Conservation (phyloP, 1,140 invertebrate genomes). For the Popillia japonica region DNA sequence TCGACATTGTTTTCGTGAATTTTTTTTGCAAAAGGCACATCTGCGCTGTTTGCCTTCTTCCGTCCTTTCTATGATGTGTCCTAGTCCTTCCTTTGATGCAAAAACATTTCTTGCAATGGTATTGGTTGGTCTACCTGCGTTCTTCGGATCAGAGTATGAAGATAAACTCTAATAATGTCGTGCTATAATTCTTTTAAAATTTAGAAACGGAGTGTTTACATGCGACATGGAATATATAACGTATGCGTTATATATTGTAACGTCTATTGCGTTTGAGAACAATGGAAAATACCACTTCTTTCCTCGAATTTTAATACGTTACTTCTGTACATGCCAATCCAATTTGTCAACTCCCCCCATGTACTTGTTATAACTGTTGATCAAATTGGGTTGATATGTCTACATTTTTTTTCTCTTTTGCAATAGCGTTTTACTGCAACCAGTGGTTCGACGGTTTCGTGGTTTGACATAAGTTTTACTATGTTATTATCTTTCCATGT, state of each 20-base stretch:
- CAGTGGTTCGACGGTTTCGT: not conserved
- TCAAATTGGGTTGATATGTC: no score
- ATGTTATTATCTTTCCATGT: constrained; percentile 33
- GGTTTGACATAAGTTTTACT: constrained; percentile 10
- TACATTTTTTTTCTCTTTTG: constrained; percentile 15
- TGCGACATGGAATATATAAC: not conserved
- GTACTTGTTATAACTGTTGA: no score
- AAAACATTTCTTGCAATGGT: no score
- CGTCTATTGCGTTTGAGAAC: constrained; percentile 34
- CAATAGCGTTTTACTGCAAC: not conserved
- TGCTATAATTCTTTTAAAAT: constrained; percentile 14
- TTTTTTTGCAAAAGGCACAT: no score
- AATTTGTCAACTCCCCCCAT: no score
- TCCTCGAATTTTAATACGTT: constrained; percentile 31
- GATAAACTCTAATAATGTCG: constrained; percentile 11
- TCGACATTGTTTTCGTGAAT: no score
- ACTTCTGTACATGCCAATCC: constrained; percentile 20
- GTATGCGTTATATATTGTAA: constrained; percentile 24
- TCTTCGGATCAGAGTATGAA: constrained; percentile 8
- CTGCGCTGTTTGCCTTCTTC: no score
- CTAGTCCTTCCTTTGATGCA: no score
- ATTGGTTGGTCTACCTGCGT: constrained; percentile 2
- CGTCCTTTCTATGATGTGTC: no score
- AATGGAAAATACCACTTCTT: constrained; percentile 37
- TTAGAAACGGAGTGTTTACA: constrained; percentile 20